A percentile compares a stretch with the other conserved stretches of the same genome.
These are phyloP conservation scores for Pachydiplax longipennis DNA, from an alignment of 2,888 invertebrate genomes.

Conservation along the genomic window DNA sequence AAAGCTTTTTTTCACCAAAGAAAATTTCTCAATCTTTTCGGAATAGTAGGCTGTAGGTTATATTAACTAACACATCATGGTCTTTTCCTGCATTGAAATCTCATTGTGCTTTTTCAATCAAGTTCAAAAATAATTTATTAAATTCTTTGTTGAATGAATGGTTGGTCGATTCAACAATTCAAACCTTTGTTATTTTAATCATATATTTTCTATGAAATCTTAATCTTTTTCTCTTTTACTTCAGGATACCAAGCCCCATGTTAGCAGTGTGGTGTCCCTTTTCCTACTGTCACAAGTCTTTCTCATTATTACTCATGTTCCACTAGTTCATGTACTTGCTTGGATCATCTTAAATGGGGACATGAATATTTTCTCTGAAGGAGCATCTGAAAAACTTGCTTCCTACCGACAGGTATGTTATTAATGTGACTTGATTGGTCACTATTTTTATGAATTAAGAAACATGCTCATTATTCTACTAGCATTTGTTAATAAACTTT, in stretches of 20 bases:
- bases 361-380: constrained; percentile 72
- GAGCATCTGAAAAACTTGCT: constrained; percentile 71
- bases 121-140: no score
- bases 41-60: no score
- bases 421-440: neutral
- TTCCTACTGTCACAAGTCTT: constrained; percentile 95
- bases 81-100: no score
- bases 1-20: no score
- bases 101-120: no score
- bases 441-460: neutral
- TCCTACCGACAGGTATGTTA: constrained; percentile 47
- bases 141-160: no score
- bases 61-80: no score
- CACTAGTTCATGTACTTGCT: constrained; percentile 88
- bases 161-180: no score
- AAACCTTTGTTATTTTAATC: no score
- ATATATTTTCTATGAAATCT: no score
- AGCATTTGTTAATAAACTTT: constrained; percentile 46
- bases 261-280: constrained; percentile 88
- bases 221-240: neutral
- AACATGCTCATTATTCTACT: no score
- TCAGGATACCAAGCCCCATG: constrained; percentile 69
- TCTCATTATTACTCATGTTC: constrained; percentile 89
- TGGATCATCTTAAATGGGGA: constrained; percentile 90
- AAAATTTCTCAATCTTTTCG: no score